Evolutionary conservation across 2,888 invertebrate species (phyloP).

Genomic region (Stenichneumon culpator): DNA sequence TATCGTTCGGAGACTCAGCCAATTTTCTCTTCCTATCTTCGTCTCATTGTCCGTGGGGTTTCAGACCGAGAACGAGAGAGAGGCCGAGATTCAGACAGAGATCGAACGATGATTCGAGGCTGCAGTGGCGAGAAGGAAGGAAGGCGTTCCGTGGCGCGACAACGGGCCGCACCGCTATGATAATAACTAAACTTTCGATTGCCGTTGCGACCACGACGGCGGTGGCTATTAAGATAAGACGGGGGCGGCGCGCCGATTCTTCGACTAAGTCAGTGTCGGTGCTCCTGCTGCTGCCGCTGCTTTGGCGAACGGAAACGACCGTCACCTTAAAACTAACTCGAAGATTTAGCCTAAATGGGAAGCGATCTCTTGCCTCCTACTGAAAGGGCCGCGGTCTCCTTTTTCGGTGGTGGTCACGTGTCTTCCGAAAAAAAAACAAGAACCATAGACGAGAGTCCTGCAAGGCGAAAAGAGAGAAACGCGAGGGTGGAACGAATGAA

Average conservation of each 20-base stretch:
- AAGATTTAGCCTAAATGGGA: constrained; percentile 68
- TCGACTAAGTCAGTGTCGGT: constrained; percentile 42
- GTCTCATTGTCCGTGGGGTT: constrained; percentile 70
- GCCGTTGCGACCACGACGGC: constrained; percentile 66
- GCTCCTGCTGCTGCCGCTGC: constrained; percentile 1
- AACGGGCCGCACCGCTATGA: constrained; percentile 71
- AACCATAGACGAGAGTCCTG: constrained; percentile 24
- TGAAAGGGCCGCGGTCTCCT: constrained; percentile 7
- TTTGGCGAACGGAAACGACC: constrained; percentile 49
- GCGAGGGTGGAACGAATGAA: constrained; percentile 10
- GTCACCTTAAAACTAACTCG: constrained; percentile 67
- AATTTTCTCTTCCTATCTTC: constrained; percentile 74
- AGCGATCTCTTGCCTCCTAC: neutral
- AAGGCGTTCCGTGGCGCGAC: constrained; percentile 45
- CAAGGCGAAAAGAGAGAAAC: constrained; percentile 32
- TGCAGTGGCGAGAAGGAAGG: constrained; percentile 26
- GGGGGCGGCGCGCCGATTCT: constrained; percentile 24
- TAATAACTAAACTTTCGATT: constrained; percentile 82
- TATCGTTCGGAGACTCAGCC: constrained; percentile 50
- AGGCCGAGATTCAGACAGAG: constrained; percentile 22
- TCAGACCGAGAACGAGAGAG: neutral
- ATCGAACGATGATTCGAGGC: neutral
- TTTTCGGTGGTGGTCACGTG: neutral
- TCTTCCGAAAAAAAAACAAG: constrained; percentile 10
- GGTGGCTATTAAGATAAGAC: constrained; percentile 78